phyloP scores from a whole-genome alignment of 2,888 invertebrate genomes.

The Apoda limacodes region DNA sequence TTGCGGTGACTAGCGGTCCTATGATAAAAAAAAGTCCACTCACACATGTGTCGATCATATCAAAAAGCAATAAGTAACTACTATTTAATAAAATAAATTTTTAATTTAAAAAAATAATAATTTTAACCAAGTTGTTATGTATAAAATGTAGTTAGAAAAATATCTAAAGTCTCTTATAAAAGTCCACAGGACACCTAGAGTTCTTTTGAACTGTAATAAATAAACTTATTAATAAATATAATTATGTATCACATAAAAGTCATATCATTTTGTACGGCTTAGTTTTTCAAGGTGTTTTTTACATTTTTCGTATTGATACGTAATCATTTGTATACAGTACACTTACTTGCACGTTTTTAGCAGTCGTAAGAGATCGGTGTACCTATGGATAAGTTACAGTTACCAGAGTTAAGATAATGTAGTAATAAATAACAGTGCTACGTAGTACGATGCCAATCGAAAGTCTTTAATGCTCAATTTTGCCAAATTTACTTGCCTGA shows the following conservation, averaged over 20 bases:
- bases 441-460: constrained; percentile 57
- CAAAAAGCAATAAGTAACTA: constrained; percentile 69
- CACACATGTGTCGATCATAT: constrained; percentile 57
- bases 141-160: constrained; percentile 64
- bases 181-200: constrained; percentile 61
- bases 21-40: constrained; percentile 28
- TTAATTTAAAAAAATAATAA: constrained; percentile 53
- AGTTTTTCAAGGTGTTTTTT: constrained; percentile 20
- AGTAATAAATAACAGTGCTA: constrained; percentile 50
- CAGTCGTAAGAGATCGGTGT: constrained; percentile 24
- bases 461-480: constrained; percentile 67
- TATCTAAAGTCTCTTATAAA: constrained; percentile 56
- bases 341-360: neutral
- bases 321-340: neutral
- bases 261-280: constrained; percentile 7
- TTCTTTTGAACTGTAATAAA: constrained; percentile 58
- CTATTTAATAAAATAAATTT: constrained; percentile 58
- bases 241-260: constrained; percentile 57
- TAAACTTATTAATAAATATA: constrained; percentile 49
- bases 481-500: constrained; percentile 68
- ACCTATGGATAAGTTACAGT: constrained; percentile 57
- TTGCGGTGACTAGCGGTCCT: constrained; percentile 14
- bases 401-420: constrained; percentile 61
- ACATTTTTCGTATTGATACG: neutral
- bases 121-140: constrained; percentile 67